Evolutionary conservation across 92 coral and sea anemone species (phyloP), one percentile per base, ranked within the genome.

Genomic region (Palythoa grandiflora): DNA sequence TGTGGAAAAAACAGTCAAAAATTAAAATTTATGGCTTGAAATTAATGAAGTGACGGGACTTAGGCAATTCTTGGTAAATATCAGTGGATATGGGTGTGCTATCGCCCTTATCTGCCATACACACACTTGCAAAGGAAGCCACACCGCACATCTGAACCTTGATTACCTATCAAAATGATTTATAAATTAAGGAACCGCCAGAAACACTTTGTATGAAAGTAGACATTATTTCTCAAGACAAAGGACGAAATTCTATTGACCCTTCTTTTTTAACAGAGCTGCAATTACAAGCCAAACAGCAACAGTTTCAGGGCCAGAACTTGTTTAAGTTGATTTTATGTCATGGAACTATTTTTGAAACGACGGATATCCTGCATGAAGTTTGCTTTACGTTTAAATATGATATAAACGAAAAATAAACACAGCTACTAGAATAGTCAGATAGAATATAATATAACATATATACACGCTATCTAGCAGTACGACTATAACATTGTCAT

Each of bases 91-190:
- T 71, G 86, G 86, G 75, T 37, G 86, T 65, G 75, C 66, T 81
- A 79, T 79, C 86, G 59, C 48, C 75, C 86, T 81, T 81, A 81
- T 81, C 86, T 81, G 15, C 28, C 12, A 52, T 16, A 36, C 60
- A 21, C 86, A 81, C 74, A 81, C 86, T 36, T 66, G 75, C 48
- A 38, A 19, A 65, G 86, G 75, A 81, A 68, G 73, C 61, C 75
- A 68, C 86, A 66, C 86, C 55, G 75, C 60, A 65, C 66, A 65
- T 65, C 36, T 81, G 63, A 68, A 81, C 60, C 66, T 48, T 81
- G 83, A 91, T 57, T 91, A 79, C 90, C 93, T 80, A 87, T 95
- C 96, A 89, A 86, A 90, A 91, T 95, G 94, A 95, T 95, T 94
- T 92, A 95, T 95, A 81, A 93, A 93, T 93, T 88, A 89, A 80